These are phyloP conservation scores for Sitophilus oryzae DNA, from an alignment of 1,140 invertebrate species.

Conservation along the genomic window DNA sequence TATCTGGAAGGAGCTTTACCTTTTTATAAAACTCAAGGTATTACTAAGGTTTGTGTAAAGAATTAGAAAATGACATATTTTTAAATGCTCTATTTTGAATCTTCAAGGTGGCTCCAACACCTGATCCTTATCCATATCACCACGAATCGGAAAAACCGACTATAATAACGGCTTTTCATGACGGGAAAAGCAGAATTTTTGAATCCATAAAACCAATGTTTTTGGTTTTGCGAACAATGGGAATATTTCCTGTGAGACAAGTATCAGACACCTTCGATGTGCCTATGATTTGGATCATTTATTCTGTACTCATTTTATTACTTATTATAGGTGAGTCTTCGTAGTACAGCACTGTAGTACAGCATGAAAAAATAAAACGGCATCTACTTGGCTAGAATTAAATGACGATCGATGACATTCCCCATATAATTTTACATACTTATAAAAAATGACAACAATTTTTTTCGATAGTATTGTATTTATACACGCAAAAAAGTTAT, in stretches of 20 bases:
- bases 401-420: no score
- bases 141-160: conserved; percentile 4
- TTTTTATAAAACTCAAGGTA: conserved; percentile 7
- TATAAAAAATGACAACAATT: no score
- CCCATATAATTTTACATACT: no score
- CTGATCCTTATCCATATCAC: conserved; percentile 8
- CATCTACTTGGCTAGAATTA: no score
- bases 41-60: conserved; percentile 12
- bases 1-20: conserved; percentile 8
- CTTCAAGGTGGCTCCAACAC: background rate
- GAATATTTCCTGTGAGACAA: conserved; percentile 53
- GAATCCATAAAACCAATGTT: conserved; percentile 51
- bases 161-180: conserved; percentile 17
- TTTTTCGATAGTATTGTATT: background rate
- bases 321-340: conserved; percentile 29
- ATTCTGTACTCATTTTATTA: conserved; percentile 51
- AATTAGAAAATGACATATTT: background rate
- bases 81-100: background rate
- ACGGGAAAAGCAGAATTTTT: conserved; percentile 11
- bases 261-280: conserved; percentile 46
- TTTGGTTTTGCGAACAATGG: conserved; percentile 50
- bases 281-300: conserved; percentile 49
- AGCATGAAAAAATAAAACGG: no score
- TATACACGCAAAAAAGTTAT: background rate
- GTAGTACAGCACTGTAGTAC: no score